Evolutionary conservation across 2,797 vertebrate species (phyloP).

Genomic region (Oreortyx pictus): DNA sequence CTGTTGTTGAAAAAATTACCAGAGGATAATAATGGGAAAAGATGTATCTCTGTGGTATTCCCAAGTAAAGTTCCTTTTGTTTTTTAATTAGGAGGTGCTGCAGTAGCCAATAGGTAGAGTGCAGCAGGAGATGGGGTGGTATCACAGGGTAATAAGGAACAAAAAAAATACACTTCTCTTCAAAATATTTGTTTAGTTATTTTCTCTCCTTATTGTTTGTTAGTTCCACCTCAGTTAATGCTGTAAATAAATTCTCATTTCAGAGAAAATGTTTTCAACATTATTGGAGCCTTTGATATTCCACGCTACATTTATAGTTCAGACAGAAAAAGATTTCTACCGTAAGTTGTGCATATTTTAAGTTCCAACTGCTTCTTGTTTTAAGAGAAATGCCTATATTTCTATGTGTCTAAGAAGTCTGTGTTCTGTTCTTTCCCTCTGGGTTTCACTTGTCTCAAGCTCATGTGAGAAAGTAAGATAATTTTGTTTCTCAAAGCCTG

Average conservation of each 20-base stretch:
- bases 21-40: background rate
- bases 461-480: background rate
- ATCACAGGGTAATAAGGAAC: fast-evolving
- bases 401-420: background rate
- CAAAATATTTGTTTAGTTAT: background rate
- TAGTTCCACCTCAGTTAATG: background rate
- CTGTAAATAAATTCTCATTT: slow-evolving; percentile 32
- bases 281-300: slow-evolving; percentile 94
- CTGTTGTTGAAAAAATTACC: background rate
- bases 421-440: background rate
- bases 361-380: background rate
- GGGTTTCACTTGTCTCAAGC: background rate
- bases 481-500: background rate
- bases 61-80: background rate
- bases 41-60: background rate
- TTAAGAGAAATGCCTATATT: background rate
- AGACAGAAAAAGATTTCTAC: slow-evolving; percentile 96
- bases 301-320: slow-evolving; percentile 92
- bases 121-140: background rate
- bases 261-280: slow-evolving; percentile 96
- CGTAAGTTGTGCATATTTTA: slow-evolving; percentile 83
- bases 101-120: background rate
- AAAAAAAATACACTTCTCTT: background rate
- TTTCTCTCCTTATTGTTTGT: background rate
- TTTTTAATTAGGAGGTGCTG: background rate